Base-by-base conservation (phyloP, 2,888 invertebrate genomes). In the Cataglyphis cursor region DNA sequence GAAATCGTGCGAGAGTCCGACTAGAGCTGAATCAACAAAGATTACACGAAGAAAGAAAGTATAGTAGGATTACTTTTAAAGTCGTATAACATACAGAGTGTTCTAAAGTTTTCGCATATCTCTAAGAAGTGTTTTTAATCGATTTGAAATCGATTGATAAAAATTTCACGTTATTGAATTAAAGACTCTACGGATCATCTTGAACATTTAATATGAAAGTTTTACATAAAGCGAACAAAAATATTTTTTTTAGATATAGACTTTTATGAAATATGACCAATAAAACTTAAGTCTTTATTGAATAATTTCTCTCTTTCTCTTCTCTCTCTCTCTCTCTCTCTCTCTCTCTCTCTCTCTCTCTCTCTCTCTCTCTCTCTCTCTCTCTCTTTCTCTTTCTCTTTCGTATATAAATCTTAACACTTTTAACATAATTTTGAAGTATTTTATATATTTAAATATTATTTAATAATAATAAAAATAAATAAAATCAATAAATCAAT, bases 1-100 rank as follows among this genome's bases (percentile, higher is more conserved):
- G 85, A 82, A 87, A 87, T 88, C 87, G 73, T 70, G 84, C 65
- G 76, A 83, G 86, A 87, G 81, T 84, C 87, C n/a, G 48, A 48
- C 72, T 59, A 72, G 72, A 80, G 35, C 35, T 80, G 59, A 72
- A 80, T 61, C 70, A 72, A 72, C 72, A 72, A 48, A 72, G 44
- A 72, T 80, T 70, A 72, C 18, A 35, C 44, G 59, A 72, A 72
- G 81, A 62, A 70, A 73, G 59, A 48, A 74, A 62, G 61, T 24
- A 31, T 24, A 44, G 61, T 21, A 28, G 74, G 61, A 61, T 51
- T 62, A 61, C 24, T 61, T 73, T 61, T 35, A 1, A 3, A 38
- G 38, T 57, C 35, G 35, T 57, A 57, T n/a, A 75, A 74, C 41
- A 64, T 21, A 41, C 57, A 9, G 8, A 54, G 6, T 9, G 44